Evolutionary conservation across 2,113 vertebrate species (phyloP).

Genomic region (Galemys pyrenaicus): DNA sequence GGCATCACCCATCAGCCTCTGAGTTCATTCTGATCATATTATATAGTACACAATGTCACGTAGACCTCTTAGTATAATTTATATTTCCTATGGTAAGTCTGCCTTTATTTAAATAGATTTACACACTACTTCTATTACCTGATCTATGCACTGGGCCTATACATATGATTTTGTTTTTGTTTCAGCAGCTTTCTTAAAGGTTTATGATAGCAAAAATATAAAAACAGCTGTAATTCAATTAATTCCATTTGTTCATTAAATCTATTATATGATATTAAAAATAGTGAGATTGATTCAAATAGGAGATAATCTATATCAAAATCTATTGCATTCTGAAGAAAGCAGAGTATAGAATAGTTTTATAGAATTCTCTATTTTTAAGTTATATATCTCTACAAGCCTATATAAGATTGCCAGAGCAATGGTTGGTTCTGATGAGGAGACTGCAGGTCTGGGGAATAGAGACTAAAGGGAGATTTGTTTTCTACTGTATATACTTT

Average conservation of each 20-base stretch:
- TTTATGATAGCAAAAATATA: background rate
- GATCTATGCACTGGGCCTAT: background rate
- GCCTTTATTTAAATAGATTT: background rate
- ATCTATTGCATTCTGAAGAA: background rate
- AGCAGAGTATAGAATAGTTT: background rate
- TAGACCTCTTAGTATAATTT: background rate
- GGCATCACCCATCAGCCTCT: background rate
- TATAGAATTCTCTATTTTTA: background rate
- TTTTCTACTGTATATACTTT: background rate
- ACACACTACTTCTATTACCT: background rate
- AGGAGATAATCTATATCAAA: background rate
- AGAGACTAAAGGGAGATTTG: background rate
- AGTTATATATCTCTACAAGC: background rate
- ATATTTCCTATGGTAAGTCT: background rate
- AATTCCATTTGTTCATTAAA: constrained; percentile 4
- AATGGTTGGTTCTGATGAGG: background rate
- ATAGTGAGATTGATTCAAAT: background rate
- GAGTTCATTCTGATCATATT: background rate
- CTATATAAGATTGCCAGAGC: background rate
- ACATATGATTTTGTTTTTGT: background rate
- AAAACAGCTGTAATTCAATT: background rate
- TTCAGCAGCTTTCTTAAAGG: background rate
- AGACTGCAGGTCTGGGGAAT: background rate
- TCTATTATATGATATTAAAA: background rate
- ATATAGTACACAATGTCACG: background rate